Base-by-base conservation (phyloP, 1,140 invertebrate genomes). In the Bombyx mandarina region DNA sequence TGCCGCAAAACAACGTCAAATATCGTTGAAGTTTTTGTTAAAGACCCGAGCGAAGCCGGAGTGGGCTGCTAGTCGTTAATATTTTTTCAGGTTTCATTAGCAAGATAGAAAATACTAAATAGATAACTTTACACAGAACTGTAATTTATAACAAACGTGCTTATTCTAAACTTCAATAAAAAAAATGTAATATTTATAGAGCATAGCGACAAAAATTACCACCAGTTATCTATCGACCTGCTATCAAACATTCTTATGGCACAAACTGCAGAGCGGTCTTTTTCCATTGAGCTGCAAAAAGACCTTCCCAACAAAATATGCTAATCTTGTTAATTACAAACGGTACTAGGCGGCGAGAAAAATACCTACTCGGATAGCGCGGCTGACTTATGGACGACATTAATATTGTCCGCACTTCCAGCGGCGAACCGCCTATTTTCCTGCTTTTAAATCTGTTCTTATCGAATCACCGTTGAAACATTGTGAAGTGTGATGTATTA, bases 381-480 rank as follows among this genome's bases (percentile, higher is more conserved):
- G 61, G 44, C n/a, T 81, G 76, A 85, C 74, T 80, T 82, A 85
- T 85, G 61, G 69, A 57, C 61, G 64, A 67, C 79, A 86, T 86
- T 86, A 83, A 86, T 86, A 79, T 78, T 71, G 75, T 81, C 77
- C 75, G 69, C 77, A 82, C 75, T 80, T 83, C 79, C 77, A 70
- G 56, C 58, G 67, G 63, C 66, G 64, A 75, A 75, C 73, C 71
- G 70, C 70, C 71, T 80, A 80, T 80, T 82, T 77, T 73, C 75
- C 73, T 73, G 67, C 67, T 61, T 62, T 67, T 72, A 67, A 69
- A 69, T 62, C 64, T 64, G 62, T 54, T 49, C 57, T 52, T 61
- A 59, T 54, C 62, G 58, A 60, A 60, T 66, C 56, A 56, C 58
- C 58, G 44, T 53, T 46, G 53, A 46, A 46, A 54, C 18, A 44